Evolutionary conservation across 2,113 vertebrate genomes (phyloP).

Genomic region (Sphyrna mokarran): DNA sequence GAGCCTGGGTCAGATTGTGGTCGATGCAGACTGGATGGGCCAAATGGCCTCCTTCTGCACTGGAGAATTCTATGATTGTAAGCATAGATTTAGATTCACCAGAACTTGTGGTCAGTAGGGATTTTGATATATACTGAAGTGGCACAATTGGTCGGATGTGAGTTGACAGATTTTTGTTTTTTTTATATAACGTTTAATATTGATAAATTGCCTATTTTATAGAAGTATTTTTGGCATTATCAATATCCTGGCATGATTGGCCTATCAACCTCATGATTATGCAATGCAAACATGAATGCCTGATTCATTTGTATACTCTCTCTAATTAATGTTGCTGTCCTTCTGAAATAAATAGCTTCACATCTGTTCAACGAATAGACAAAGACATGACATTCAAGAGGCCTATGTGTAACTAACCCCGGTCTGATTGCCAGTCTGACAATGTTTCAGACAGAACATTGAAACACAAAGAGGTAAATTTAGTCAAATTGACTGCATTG

Average conservation of each 20-base stretch:
- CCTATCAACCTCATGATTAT: not conserved
- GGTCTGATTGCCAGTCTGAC: not conserved
- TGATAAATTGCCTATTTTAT: not conserved
- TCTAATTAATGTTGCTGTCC: not conserved
- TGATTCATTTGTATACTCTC: not conserved
- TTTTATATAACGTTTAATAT: not conserved
- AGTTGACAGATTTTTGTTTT: not conserved
- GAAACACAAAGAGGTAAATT: no score
- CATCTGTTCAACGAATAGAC: not conserved
- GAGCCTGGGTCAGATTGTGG: no score
- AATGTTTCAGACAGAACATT: no score
- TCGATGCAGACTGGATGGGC: no score
- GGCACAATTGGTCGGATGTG: not conserved
- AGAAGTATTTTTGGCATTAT: not conserved
- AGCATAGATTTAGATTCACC: not conserved
- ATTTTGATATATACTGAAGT: not conserved
- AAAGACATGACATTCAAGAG: not conserved
- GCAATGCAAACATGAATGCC: not conserved
- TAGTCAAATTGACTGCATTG: no score
- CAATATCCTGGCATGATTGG: not conserved
- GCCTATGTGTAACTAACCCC: not conserved
- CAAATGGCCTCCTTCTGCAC: no score
- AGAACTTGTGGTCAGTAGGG: not conserved
- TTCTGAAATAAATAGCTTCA: not conserved
- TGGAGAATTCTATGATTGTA: no score